Evolutionary conservation across 1,140 invertebrate species (phyloP), one percentile per base, ranked within the genome.

Genomic region (Ectropis grisescens): DNA sequence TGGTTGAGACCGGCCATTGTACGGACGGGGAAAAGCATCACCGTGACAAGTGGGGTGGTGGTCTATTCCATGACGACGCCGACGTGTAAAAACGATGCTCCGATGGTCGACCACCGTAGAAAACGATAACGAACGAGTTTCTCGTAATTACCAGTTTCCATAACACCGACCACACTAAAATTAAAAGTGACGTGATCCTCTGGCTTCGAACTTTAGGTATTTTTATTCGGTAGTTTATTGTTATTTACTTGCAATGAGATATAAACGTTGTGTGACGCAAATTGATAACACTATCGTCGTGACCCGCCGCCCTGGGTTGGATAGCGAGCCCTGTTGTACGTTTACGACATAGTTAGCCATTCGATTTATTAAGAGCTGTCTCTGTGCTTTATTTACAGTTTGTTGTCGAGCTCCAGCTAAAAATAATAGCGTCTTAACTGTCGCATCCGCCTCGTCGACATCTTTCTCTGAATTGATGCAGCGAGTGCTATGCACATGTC

Each of bases 31-130:
- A 45, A 54, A 70, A 42, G 35, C 70, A 72, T 42, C 52, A 75
- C 59, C 71, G 71, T 71, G 44, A 79, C 70, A 69, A 62, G 62
- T 70, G 55, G 71, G 74, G 74, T 76, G 67, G 65, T 70, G n/a
- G n/a, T n/a, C n/a, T 68, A 72, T 69, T 68, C 51, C 58, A 64
- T 70, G 55, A 57, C n/a, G n/a, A n/a, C n/a, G n/a, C n/a, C n/a
- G n/a, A n/a, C 48, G 57, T 65, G 47, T 56, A 58, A n/a, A 54
- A 59, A 62, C 48, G 41, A 79, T 69, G 71, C 62, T 60, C 54
- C 53, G 67, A 29, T 70, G 69, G 53, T 26, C 50, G 25, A 29
- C 46, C 40, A 41, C 42, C 53, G 47, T 66, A 58, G 61, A 64
- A 70, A 68, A 62, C 40, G 42, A 26, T 10, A 52, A 48, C 43